Base-by-base conservation (phyloP, 2,113 vertebrate species). In the Empidonax traillii region DNA sequence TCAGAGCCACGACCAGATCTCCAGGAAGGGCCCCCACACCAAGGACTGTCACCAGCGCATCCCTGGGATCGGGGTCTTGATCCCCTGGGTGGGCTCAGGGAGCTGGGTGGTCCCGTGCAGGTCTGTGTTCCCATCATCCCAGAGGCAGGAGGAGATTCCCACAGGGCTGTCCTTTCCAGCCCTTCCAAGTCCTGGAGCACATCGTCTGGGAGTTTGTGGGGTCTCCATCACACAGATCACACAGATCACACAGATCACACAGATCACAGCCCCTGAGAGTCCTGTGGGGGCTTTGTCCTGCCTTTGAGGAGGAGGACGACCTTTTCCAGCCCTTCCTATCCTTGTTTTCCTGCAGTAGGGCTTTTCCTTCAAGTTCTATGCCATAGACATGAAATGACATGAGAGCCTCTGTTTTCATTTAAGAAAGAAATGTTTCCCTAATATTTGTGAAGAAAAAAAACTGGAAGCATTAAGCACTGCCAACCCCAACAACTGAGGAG, bases 391-490 rank as follows among this genome's bases (percentile, higher is more conserved):
- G 37, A 81, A 79, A 90, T 93, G 76, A 55, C 22, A 47, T 12
- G 51, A 52, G 12, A 75, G 33, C 14, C 75, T 95, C 93, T 93
- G 90, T 66, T 96, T 95, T 43, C 82, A 58, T 85, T 93, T 88
- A 88, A 85, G 88, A 61, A 43, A 86, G 31, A 91, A 94, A 85
- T 33, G 12, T 43, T 93, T 58, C 81, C 71, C 71, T 94, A 85
- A 76, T 83, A 94, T 85, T 72, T 83, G 53, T 37, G 82, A 61
- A 79, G 63, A 74, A 74, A 53, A 43, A 91, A 79, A 65, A 59
- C 9, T 63, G 41, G 79, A 56, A 92, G 75, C 59, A 37, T 95
- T 71, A 76, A 82, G 78, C 7, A 0, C n/a, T 49, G 79, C 75
- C 71, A 90, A 76, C 58, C 63, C 49, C 12, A 82, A 35, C 31